Percentiles rank a stretch among this genome's conserved stretches.
These are phyloP conservation scores for Eospalax fontanierii DNA, from an alignment of 2,797 vertebrate genomes.

Conservation along the genomic window DNA sequence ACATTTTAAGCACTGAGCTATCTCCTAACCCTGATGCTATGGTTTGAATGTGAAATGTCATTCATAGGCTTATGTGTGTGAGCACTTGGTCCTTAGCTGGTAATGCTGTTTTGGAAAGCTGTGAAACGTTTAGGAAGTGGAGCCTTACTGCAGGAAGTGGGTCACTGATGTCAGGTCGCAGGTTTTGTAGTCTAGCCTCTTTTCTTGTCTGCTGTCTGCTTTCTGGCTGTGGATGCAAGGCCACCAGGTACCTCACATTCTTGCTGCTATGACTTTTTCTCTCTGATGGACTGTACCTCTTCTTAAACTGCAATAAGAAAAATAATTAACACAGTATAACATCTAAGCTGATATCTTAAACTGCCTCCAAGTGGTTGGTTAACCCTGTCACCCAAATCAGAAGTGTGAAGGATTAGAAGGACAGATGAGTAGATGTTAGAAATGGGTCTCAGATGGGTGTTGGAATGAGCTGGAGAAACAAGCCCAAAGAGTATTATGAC, in stretches of 20 bases:
- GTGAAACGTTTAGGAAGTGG: not conserved
- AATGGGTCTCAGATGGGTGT: not conserved
- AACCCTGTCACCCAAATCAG: not conserved
- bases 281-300: not conserved
- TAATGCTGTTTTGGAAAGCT: not conserved
- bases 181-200: not conserved
- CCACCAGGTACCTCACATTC: not conserved
- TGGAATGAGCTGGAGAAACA: not conserved
- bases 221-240: not conserved
- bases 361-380: not conserved
- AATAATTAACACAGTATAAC: not conserved
- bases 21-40: not conserved
- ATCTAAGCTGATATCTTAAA: not conserved
- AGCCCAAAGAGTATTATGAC: not conserved
- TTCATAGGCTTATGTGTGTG: not conserved
- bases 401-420: not conserved
- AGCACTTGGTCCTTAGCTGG: not conserved
- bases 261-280: not conserved
- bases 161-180: not conserved
- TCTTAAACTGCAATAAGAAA: not conserved
- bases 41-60: not conserved
- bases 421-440: fast-evolving
- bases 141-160: not conserved
- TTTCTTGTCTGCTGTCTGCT: not conserved
- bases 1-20: not conserved